phyloP scores from a whole-genome alignment of 2,888 invertebrate genomes.

The Antheraea yamamai region DNA sequence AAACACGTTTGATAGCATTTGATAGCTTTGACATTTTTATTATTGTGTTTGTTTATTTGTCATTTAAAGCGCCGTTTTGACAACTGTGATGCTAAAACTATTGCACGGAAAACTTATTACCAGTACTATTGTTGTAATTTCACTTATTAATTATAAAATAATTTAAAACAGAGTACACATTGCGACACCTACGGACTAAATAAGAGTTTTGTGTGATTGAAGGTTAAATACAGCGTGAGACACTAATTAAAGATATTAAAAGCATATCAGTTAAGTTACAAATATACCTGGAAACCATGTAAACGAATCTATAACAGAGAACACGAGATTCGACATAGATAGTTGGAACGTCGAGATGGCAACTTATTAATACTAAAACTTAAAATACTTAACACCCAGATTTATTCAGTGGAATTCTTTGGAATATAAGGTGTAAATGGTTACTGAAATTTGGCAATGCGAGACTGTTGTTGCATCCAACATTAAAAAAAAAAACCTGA shows the following conservation, averaged over 20 bases:
- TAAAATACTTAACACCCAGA: constrained; percentile 59
- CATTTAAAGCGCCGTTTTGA: background rate
- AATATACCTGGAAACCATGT: background rate
- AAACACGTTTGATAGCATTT: background rate
- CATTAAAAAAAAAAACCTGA: too few relatives aligned
- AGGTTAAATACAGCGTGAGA: background rate
- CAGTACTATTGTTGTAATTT: background rate
- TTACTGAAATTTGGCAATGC: constrained; percentile 68
- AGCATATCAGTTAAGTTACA: background rate
- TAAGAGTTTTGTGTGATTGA: background rate
- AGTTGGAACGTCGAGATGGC: constrained; percentile 25
- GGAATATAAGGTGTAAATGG: constrained; percentile 60
- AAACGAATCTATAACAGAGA: constrained; percentile 18
- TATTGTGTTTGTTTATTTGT: background rate
- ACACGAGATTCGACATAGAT: constrained; percentile 23
- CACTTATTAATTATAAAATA: background rate
- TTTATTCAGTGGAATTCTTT: constrained; percentile 67
- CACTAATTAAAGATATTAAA: background rate
- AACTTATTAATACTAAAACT: constrained; percentile 36
- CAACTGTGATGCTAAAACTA: constrained; percentile 4
- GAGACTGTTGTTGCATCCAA: constrained; percentile 52
- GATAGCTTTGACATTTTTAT: background rate
- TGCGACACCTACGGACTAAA: constrained; percentile 1
- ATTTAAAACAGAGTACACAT: background rate
- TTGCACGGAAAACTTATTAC: background rate